Base-by-base conservation (phyloP, 2,888 invertebrate genomes). In the Euzetes globulus region DNA sequence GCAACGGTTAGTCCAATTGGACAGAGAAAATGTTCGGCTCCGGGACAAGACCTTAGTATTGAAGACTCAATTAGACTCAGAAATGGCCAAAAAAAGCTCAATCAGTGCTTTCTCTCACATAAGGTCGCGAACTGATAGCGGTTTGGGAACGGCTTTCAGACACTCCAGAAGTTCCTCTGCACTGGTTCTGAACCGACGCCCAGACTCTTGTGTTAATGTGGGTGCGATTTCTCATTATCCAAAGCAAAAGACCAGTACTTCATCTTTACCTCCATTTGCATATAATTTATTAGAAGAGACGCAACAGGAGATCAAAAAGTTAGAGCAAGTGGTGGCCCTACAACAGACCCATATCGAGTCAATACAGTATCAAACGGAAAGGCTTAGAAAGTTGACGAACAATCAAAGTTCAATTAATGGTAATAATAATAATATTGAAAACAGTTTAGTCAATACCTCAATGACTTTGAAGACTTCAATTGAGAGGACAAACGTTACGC, bases 221-320 rank as follows among this genome's bases (percentile, higher is more conserved):
- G 29, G 29, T 33, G 60, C 52, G 52, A n/a, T 19, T 19, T 19
- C 52, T 22, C n/a, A 52, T 52, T 52, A 60, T 15, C 25, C 58
- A 15, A 37, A 22, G 22, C n/a, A 45, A 13, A 68, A 19, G 29
- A n/a, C 41, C 41, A 41, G 25, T 29, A 63, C 22, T 33, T 63
- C 63, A 33, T 63, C 63, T 63, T 11, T 74, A 50, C 70, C 68
- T 41, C 72, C 75, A 55, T 76, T 75, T 76, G 78, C 77, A 19
- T n/a, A 75, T 15, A 72, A 52, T 19, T 75, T 78, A 25, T 65
- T 78, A 45, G 75, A 77, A 72, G 78, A 78, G 74, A 77, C 78
- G n/a, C 73, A 77, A 63, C 76, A 74, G 47, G 78, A 78, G 50
- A 73, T 78, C 9, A 72, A 72, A n/a, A 73, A 73, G 27, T 45